A percentile compares a stretch with the other conserved stretches of the same genome.
These are phyloP conservation scores for Ctenopoma multispine DNA, from an alignment of 2,797 vertebrate species.

Conservation along the genomic window DNA sequence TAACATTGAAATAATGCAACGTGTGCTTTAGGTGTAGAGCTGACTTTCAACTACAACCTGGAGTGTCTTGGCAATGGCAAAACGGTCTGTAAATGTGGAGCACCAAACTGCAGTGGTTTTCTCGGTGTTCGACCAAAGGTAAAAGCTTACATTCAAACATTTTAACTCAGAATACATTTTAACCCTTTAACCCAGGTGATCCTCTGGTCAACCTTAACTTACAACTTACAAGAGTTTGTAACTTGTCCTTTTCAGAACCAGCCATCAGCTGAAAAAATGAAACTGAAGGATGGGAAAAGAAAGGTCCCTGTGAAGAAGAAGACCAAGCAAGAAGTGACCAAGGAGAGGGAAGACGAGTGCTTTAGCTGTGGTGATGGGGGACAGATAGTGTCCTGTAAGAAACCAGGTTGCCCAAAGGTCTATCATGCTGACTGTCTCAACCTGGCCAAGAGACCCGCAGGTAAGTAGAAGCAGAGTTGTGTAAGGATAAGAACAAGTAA, in stretches of 20 bases:
- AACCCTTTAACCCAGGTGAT: not conserved
- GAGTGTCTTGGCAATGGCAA: conserved; percentile 98
- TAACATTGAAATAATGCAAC: conserved; percentile 1
- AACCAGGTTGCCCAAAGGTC: conserved; percentile 96
- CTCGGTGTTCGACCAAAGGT: conserved; percentile 98
- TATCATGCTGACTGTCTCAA: conserved; percentile 98
- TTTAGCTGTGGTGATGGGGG: conserved; percentile 98
- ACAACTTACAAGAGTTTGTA: not conserved
- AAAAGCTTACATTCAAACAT: conserved; percentile 27
- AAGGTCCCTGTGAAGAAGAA: conserved; percentile 89
- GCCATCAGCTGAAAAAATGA: conserved; percentile 89
- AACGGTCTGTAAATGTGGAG: conserved; percentile 98
- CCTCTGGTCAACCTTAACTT: not conserved
- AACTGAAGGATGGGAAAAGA: conserved; percentile 90
- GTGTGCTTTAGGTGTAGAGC: conserved; percentile 88
- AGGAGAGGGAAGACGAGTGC: conserved; percentile 97
- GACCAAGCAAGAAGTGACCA: conserved; percentile 90
- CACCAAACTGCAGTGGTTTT: conserved; percentile 97
- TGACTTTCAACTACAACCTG: conserved; percentile 99
- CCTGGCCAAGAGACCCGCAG: conserved; percentile 96
- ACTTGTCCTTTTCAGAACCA: conserved; percentile 86
- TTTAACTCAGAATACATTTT: not conserved
- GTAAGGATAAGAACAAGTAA: too few relatives aligned
- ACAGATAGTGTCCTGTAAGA: conserved; percentile 97
- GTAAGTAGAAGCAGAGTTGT: conserved; percentile 70